These are phyloP conservation scores for Lepidurus apus DNA, from an alignment of 1,140 invertebrate species.

Conservation along the genomic window DNA sequence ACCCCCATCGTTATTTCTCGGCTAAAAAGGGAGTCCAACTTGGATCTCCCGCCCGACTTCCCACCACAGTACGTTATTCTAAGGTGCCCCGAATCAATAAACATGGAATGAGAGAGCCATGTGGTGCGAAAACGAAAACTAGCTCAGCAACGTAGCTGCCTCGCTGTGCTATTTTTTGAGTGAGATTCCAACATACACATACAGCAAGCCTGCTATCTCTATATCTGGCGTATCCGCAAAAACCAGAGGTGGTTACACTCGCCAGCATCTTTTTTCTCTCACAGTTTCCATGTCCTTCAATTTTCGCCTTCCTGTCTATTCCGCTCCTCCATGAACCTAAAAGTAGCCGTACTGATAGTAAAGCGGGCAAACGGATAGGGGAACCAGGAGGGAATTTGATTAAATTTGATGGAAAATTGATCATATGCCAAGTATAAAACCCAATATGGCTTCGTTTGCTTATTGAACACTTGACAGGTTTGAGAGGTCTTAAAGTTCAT, in stretches of 20 bases:
- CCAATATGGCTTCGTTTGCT: neutral
- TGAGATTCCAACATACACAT: neutral
- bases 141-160: neutral
- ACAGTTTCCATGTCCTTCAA: too few relatives aligned
- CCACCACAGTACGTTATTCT: neutral
- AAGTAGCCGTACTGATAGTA: too few relatives aligned
- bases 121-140: neutral
- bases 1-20: neutral
- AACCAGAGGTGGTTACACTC: too few relatives aligned
- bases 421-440: neutral
- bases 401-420: neutral
- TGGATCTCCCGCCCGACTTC: neutral
- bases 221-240: neutral
- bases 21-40: neutral
- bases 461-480: constrained; percentile 14
- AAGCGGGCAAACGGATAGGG: too few relatives aligned
- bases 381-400: neutral
- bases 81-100: constrained; percentile 16
- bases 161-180: neutral
- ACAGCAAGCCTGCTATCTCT: neutral
- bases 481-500: constrained; percentile 7
- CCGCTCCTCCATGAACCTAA: too few relatives aligned
- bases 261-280: too few relatives aligned
- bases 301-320: too few relatives aligned
- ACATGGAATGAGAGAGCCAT: neutral